A percentile compares a stretch with the other conserved stretches of the same genome.
Evolutionary conservation across 2,888 invertebrate species (phyloP).

Genomic region (Yponomeuta sedellus): DNA sequence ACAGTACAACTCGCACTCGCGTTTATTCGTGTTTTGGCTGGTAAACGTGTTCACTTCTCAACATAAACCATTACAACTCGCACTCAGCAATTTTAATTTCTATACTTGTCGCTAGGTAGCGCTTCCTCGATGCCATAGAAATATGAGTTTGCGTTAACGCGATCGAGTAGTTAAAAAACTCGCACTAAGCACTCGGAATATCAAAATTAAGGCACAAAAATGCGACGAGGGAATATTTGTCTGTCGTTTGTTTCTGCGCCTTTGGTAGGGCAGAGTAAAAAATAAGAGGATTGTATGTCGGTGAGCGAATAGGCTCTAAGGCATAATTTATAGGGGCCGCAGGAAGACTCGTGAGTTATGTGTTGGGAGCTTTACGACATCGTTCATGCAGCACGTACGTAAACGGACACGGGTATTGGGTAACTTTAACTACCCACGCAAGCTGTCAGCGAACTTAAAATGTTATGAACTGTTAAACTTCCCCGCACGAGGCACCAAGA

Average conservation of each 20-base stretch:
- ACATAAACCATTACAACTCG: no score
- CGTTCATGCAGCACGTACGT: slow-evolving; percentile 22
- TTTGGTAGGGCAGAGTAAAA: slow-evolving; percentile 18
- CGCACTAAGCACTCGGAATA: no score
- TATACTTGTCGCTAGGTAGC: no score
- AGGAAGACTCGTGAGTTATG: slow-evolving; percentile 28
- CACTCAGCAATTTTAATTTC: no score
- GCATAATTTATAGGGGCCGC: slow-evolving; percentile 28
- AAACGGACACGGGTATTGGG: slow-evolving; percentile 15
- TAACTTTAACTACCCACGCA: slow-evolving; percentile 9
- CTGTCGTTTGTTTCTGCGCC: slow-evolving; percentile 5
- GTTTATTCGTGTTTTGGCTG: no score
- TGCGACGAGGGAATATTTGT: slow-evolving; percentile 5
- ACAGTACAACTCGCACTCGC: no score
- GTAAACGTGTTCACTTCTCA: no score
- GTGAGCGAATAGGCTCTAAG: slow-evolving; percentile 24
- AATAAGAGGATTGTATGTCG: slow-evolving; percentile 23
- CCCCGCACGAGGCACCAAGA: neutral
- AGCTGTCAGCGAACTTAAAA: slow-evolving; percentile 10
- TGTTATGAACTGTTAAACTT: slow-evolving; percentile 4
- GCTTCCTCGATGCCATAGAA: no score
- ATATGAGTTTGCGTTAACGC: no score
- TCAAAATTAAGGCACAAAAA: neutral
- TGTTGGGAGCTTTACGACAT: slow-evolving; percentile 26
- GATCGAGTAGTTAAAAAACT: no score